These are phyloP conservation scores for Galeopsomyia nigrocyanea DNA, from an alignment of 2,888 invertebrate genomes.

Conservation along the genomic window DNA sequence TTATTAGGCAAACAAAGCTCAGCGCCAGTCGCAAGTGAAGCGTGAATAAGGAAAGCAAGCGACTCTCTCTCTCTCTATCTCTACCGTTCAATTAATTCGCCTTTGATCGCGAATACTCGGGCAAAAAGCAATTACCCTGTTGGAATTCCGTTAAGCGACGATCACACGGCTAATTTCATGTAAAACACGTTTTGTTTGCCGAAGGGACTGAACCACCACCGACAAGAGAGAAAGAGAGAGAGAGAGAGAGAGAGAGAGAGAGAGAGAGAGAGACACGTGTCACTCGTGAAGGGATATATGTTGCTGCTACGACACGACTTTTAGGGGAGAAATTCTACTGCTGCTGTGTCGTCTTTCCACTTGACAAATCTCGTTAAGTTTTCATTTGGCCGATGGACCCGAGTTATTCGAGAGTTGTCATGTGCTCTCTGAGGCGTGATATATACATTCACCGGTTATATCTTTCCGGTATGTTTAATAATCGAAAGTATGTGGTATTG, in stretches of 20 bases:
- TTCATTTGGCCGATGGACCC: slow-evolving; percentile 61
- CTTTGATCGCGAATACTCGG: slow-evolving; percentile 64
- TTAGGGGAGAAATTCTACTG: neutral
- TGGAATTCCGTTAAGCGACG: slow-evolving; percentile 57
- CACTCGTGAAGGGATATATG: too few relatives aligned
- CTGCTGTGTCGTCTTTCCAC: slow-evolving; percentile 42
- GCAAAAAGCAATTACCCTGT: slow-evolving; percentile 67
- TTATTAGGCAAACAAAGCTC: slow-evolving; percentile 48
- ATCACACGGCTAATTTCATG: slow-evolving; percentile 21
- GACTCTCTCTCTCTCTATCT: neutral
- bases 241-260: neutral
- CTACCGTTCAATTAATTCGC: slow-evolving; percentile 47
- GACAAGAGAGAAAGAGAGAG: neutral
- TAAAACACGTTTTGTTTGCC: neutral
- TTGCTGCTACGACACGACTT: neutral
- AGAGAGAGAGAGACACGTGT: too few relatives aligned
- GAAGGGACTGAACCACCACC: neutral
- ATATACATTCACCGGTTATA: too few relatives aligned
- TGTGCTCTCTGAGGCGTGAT: too few relatives aligned
- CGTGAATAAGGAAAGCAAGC: slow-evolving; percentile 45
- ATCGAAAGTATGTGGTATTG: neutral
- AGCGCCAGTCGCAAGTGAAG: slow-evolving; percentile 32
- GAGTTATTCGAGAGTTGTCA: neutral
- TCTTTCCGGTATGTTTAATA: too few relatives aligned
- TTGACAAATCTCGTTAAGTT: slow-evolving; percentile 63